Evolutionary conservation across 92 coral and sea anemone species (phyloP), one percentile per base, ranked within the genome.

Genomic region (Actinernus sp.): DNA sequence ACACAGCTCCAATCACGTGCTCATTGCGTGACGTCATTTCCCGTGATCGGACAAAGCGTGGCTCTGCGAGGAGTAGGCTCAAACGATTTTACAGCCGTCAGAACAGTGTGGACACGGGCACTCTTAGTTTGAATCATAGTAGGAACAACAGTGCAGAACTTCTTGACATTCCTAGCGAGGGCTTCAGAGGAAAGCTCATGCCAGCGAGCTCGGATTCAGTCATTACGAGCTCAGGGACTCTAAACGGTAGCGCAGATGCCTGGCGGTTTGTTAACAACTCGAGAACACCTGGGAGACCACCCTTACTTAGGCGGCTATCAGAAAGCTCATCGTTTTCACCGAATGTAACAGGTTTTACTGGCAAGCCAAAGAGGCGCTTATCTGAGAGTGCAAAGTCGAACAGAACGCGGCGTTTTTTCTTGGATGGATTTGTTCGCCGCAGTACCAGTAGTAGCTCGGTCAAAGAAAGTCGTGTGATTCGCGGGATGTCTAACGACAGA

Each of bases 141-240:
- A 31, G 84, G 45, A 85, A 74, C 71, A 74, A 70, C 39, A 91
- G 98, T 59, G 51, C 92, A 1, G 96, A 90, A 43, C 64, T 80
- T 20, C 43, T 90, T 24, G 92, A 85, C 24, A 55, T 65, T 8
- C 78, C 82, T 1, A 61, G 37, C 30, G 61, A 58, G 7, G 67
- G 79, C 5, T 50, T 56, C 38, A 45, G 63, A 1, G 65, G 74
- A 1, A 83, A 63, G 41, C 71, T 90, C 2, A 51, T 77, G 2
- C 89, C 80, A 2, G 79, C 98, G 12, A 90, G 98, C 51, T 79
- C 97, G 34, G 91, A 83, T 64, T 91, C 98, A 0, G 81, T 94
- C 23, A 69, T 87, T 11, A 68, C 89, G 11, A 90, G 89, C 63
- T 54, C 96, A 31, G 69, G 63, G 7, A 82, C 80, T 27, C 62